A percentile compares a stretch with the other conserved stretches of the same genome.
Conservation (phyloP, 2,113 vertebrate species). For the Theristicus caerulescens region DNA sequence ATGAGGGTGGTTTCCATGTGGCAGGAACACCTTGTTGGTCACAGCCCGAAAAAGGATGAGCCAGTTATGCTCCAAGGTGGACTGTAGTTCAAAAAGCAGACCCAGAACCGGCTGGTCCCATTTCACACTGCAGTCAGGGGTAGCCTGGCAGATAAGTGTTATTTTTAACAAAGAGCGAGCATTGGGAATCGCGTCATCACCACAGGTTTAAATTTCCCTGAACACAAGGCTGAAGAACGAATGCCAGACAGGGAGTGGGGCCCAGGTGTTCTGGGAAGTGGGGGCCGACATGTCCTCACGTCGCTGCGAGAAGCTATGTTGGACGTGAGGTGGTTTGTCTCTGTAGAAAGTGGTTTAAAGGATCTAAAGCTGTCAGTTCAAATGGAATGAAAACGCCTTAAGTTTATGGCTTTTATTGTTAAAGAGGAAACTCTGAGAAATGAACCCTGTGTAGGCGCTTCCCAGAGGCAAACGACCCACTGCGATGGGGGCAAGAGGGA, state of each 20-base stretch:
- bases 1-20: neutral
- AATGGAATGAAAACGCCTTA: neutral
- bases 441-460: neutral
- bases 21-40: neutral
- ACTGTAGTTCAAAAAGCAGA: neutral
- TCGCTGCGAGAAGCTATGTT: neutral
- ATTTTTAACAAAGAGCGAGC: neutral
- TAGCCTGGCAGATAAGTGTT: too few species aligned
- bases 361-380: neutral
- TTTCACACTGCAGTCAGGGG: neutral
- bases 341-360: neutral
- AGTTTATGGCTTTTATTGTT: neutral
- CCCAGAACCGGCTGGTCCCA: neutral
- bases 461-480: accelerated
- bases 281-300: accelerated
- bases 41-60: neutral
- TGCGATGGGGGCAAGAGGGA: neutral
- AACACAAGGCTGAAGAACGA: neutral
- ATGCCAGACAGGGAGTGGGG: accelerated
- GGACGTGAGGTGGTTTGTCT: neutral
- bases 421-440: neutral
- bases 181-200: accelerated
- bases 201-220: neutral
- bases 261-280: neutral
- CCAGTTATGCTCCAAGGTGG: neutral